Evolutionary conservation across 1,140 invertebrate genomes (phyloP), one percentile per base, ranked within the genome.

Genomic region (Probaryconus sp.): DNA sequence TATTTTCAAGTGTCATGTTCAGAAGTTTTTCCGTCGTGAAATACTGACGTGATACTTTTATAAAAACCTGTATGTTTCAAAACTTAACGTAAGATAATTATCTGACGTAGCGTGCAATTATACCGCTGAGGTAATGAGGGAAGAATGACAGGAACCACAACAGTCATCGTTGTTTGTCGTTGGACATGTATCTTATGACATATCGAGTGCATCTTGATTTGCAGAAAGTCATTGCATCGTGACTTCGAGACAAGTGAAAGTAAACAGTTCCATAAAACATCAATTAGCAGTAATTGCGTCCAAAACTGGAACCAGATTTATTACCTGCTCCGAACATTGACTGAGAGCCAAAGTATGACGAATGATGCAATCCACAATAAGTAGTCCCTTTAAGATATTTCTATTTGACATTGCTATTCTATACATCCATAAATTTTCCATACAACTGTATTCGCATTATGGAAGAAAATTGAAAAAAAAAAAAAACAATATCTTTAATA

Each of bases 201-300:
- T 71, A 50, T 50, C 33, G 35, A 58, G 42, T 40, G 38, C 33
- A 28, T 70, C 61, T 56, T 10, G 40, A 63, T 48, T 70, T 55
- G 30, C 67, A 48, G 67, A 61, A 70, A 70, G 48, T 63, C 38
- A 61, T 69, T 61, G 65, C 56, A 28, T 17, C 24, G 58, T 30
- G 38, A 53, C 38, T 42, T 43, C 47, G 55, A 31, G 56, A 55
- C 56, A 70, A 70, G 67, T 53, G 67, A 70, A 70, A 70, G 67
- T 70, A 26, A 16, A 14, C 48, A 33, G 56, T 55, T 11, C 21
- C 7, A 35, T 31, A 7, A 24, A 48, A 47, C 20, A 48, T 55
- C 67, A 63, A 70, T 69, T 58, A 69, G 5, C 35, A 60, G 20
- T 17, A 69, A 69, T 69, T 47, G 51, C 17, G 21, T 37, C 14